phyloP scores from a whole-genome alignment of 2,113 vertebrate genomes.

The Benitochromis conjunctus region DNA sequence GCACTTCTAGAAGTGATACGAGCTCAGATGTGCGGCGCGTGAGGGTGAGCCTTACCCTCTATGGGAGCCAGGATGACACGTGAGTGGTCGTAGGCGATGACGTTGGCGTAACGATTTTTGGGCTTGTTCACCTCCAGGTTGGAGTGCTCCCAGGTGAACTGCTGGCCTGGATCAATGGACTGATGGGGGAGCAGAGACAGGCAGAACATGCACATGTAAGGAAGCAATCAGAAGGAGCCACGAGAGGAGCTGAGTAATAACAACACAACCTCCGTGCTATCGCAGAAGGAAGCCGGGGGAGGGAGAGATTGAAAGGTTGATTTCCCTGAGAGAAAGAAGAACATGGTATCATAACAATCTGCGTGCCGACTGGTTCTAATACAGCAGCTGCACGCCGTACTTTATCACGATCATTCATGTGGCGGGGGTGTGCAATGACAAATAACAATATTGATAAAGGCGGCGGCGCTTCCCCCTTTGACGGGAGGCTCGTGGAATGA shows the following conservation, averaged over 20 bases:
- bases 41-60: conserved; percentile 77
- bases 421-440: conserved; percentile 38
- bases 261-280: not conserved
- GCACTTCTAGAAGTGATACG: not conserved
- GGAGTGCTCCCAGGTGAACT: conserved; percentile 99
- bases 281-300: not conserved
- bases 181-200: conserved; percentile 52
- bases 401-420: conserved; percentile 29
- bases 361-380: conserved; percentile 21
- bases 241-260: conserved; percentile 5
- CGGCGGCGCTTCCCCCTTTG: not conserved
- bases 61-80: conserved; percentile 93
- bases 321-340: conserved; percentile 9
- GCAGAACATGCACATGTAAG: conserved; percentile 39
- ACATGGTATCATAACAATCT: conserved; percentile 2
- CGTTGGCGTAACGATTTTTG: conserved; percentile 97
- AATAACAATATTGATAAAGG: conserved; percentile 59
- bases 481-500: not conserved
- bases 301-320: not conserved
- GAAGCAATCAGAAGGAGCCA: conserved; percentile 30
- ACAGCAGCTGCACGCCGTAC: conserved; percentile 5
- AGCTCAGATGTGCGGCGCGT: not conserved
- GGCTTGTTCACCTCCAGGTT: conserved; percentile 99
- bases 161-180: conserved; percentile 98
- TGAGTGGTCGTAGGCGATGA: conserved; percentile 98